Evolutionary conservation across 2,113 vertebrate genomes (phyloP), one percentile per base, ranked within the genome.

Genomic region (Siniperca knerii): DNA sequence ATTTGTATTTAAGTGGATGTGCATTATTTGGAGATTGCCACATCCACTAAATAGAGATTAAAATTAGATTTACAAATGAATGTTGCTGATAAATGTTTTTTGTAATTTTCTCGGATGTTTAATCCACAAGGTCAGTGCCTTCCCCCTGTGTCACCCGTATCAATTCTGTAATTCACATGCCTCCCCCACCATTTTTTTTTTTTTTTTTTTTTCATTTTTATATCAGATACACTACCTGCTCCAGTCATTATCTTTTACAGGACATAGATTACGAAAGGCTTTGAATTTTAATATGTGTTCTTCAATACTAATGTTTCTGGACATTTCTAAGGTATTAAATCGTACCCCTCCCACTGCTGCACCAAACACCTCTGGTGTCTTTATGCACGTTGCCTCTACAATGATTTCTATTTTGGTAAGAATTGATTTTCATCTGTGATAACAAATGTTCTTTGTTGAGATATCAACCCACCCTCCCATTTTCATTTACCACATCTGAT

Each of bases 401-500:
- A 25, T 73, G 75, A 88, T 90, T 92, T 89, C 48, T 83, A 81
- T 89, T 92, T 91, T 90, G 62, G 54, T 57, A 44, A 76, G 79
- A 85, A 88, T 70, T 84, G 79, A 93, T 90, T 93, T 91, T 90
- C 80, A 88, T 89, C 80, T 57, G 79, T 66, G 82, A 92, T 92
- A 93, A 86, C 89, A 90, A 90, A 91, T 92, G 87, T 86, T 87
- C 81, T 87, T 87, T 84, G 77, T 89, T 86, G 77, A 52, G 77
- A 82, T 85, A 90, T 87, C 77, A 87, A 64, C 58, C 76, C 86
- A 88, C 75, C 90, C 68, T 88, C 87, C 82, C 77, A 20, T 89
- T 92, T 90, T 92, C 86, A 93, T 92, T 93, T 89, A 84, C 88
- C 60, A 81, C 44, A 16, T 86, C 92, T 88, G 89, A 94, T 93